Evolutionary conservation across 2,797 vertebrate genomes (phyloP).

Genomic region (Antennarius maculatus): DNA sequence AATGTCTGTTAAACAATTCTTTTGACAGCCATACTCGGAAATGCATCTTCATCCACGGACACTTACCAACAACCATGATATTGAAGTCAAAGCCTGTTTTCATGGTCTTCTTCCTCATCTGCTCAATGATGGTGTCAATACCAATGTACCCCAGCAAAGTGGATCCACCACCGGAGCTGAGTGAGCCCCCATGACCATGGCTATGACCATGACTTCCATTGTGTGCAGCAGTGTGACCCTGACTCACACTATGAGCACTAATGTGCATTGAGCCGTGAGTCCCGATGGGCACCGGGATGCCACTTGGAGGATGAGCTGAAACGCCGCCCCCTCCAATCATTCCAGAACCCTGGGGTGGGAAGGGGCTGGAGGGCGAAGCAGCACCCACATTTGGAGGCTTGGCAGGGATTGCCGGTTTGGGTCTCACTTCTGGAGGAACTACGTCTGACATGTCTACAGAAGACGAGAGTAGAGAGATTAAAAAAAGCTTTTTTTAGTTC

Average conservation of each 20-base stretch:
- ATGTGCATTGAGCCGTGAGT: constrained; percentile 45
- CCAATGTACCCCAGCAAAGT: constrained; percentile 93
- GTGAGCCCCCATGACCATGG: constrained; percentile 53
- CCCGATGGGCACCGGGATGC: constrained; percentile 72
- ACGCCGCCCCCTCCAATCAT: constrained; percentile 41
- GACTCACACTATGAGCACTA: constrained; percentile 29
- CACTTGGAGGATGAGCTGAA: constrained; percentile 55
- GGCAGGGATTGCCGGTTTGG: constrained; percentile 92
- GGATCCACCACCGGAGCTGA: constrained; percentile 72
- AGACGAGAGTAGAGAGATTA: constrained; percentile 21
- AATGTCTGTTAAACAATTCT: no score
- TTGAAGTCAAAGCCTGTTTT: constrained; percentile 98
- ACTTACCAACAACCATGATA: constrained; percentile 97
- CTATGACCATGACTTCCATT: constrained; percentile 50
- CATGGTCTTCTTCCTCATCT: constrained; percentile 99
- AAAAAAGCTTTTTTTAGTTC: background rate
- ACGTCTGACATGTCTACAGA: constrained; percentile 93
- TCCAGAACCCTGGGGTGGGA: constrained; percentile 68
- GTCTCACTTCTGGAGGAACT: constrained; percentile 91
- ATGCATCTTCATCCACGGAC: background rate
- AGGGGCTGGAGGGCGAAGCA: constrained; percentile 73
- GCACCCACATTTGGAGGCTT: constrained; percentile 87
- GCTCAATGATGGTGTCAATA: constrained; percentile 98
- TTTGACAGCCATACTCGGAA: no score
- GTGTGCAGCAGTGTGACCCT: constrained; percentile 41